Evolutionary conservation across 1,140 invertebrate genomes (phyloP), one percentile per base, ranked within the genome.

Genomic region (Sipha flava): DNA sequence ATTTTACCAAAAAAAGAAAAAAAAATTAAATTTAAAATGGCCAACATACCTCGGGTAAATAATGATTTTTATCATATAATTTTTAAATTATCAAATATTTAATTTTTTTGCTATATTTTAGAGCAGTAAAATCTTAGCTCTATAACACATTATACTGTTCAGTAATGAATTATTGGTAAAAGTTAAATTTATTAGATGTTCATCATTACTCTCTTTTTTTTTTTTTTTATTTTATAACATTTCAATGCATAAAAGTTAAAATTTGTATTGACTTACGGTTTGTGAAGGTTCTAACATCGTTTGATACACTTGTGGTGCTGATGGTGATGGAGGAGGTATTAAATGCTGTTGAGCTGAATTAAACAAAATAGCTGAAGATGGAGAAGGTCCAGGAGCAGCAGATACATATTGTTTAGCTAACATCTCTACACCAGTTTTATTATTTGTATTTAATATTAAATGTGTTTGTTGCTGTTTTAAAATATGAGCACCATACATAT

Each of bases 381-480:
- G 73, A 43, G 73, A 77, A 43, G 54, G 73, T n/a, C 73, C 73
- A 18, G 73, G 54, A 59, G 52, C 73, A 77, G 73, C 73, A 40
- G 73, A 59, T 5, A 77, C 73, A 77, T 18, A 77, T 18, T 77
- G 73, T 77, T 77, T 77, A 16, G 73, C 37, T 26, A 77, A 59
- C 73, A 77, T 77, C 59, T 77, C 73, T 18, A 77, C 73, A 43
- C 73, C 73, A 59, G 12, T 57, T 77, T 77, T 77, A 43, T 40
- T 77, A 40, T 77, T 77, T 43, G 73, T 29, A 43, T 77, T 77
- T 29, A 77, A 77, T 77, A 77, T 77, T 57, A 77, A 77, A 57
- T 77, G 73, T 43, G 73, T 77, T 45, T 77, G 73, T 9, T 77
- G 73, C 29, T 77, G 73, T 77, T 77, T 77, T 10, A 57, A 37